A percentile compares a stretch with the other conserved stretches of the same genome.
phyloP scores from a whole-genome alignment of 2,113 vertebrate genomes.

The Ancistrus triradiatus region DNA sequence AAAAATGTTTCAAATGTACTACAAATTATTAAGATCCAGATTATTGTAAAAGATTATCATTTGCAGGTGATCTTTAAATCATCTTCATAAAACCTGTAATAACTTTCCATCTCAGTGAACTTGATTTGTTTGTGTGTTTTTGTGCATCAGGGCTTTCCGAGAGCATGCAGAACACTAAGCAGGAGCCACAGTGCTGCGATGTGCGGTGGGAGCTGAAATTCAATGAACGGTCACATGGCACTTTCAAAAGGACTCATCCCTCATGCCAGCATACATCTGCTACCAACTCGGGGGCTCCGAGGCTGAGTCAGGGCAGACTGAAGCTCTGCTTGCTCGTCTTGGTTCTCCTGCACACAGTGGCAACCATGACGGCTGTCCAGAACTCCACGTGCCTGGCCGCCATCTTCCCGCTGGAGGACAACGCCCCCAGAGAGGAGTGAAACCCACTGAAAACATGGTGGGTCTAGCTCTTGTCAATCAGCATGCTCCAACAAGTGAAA shows the following conservation, averaged over 20 bases:
- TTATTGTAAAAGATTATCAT: no score
- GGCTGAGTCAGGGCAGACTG: slow-evolving; percentile 90
- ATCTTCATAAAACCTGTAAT: no score
- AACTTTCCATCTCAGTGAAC: no score
- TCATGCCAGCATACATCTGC: slow-evolving; percentile 84
- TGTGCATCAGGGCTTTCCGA: slow-evolving; percentile 82
- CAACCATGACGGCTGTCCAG: slow-evolving; percentile 88
- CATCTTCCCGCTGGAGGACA: slow-evolving; percentile 83
- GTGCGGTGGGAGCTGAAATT: slow-evolving; percentile 84
- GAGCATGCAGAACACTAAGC: slow-evolving; percentile 78
- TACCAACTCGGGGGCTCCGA: slow-evolving; percentile 81
- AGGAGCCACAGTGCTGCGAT: slow-evolving; percentile 93
- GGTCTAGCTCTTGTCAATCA: slow-evolving; percentile 22
- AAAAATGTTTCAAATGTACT: no score
- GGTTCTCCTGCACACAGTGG: slow-evolving; percentile 92
- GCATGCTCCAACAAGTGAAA: slow-evolving; percentile 33
- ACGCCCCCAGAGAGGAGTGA: slow-evolving; percentile 86
- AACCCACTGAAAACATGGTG: slow-evolving; percentile 42
- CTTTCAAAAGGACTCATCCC: slow-evolving; percentile 80
- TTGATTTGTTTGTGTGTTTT: neutral
- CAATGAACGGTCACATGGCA: slow-evolving; percentile 75
- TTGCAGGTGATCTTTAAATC: no score
- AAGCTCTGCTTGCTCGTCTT: slow-evolving; percentile 94
- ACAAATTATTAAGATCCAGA: no score
- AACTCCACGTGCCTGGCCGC: slow-evolving; percentile 82